Conservation (phyloP, 1,140 invertebrate genomes). For the Oscheius sp. region DNA sequence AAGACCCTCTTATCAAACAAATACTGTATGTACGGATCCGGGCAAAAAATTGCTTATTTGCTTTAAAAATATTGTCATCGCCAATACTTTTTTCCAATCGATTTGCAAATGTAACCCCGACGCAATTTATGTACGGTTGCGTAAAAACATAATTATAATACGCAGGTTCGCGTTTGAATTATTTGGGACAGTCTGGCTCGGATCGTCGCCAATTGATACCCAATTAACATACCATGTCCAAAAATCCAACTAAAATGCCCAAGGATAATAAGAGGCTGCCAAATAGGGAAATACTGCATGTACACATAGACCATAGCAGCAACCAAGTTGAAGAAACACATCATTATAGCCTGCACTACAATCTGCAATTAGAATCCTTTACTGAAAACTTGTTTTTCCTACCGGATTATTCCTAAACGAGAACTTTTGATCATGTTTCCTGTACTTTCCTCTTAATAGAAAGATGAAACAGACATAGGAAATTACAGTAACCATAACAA, state of each 20-base stretch:
- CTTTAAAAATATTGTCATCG: no score
- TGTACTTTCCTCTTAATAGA: neutral
- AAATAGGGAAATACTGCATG: conserved; percentile 11
- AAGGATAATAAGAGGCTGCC: neutral
- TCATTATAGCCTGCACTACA: neutral
- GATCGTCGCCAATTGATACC: no score
- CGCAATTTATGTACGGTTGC: no score
- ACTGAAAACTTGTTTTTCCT: neutral
- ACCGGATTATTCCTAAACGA: neutral
- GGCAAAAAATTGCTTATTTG: no score
- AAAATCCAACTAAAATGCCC: neutral
- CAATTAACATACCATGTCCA: conserved; percentile 11
- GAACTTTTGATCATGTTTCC: neutral
- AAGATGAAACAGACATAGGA: conserved; percentile 3
- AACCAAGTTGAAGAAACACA: conserved; percentile 10
- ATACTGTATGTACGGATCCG: no score
- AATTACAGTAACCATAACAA: neutral
- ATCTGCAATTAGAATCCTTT: neutral
- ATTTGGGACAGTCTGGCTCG: no score
- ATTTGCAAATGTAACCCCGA: no score
- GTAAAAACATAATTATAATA: no score
- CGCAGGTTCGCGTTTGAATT: no score
- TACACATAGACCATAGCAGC: conserved; percentile 6
- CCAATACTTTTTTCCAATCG: no score
- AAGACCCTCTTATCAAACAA: no score